Evolutionary conservation across 2,797 vertebrate species (phyloP), one percentile per base, ranked within the genome.

Genomic region (Chrysocyon brachyurus): DNA sequence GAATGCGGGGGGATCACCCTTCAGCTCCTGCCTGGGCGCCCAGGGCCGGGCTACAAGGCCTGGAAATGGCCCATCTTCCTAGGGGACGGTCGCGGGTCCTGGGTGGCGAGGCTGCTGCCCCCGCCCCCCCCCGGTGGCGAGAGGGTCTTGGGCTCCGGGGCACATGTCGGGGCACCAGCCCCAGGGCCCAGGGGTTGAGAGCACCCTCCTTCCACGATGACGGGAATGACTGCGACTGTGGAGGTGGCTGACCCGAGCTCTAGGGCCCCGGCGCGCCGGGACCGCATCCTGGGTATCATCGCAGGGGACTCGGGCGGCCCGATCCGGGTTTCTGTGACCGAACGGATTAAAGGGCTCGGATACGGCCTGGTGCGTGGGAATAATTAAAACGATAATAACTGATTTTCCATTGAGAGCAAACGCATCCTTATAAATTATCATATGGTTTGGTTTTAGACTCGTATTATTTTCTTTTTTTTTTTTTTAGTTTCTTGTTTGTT

Each of bases 181-280:
- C 40, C 40, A 46, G 40, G 40, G 49, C 0, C 1, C 10, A 8
- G 26, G 17, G 81, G 56, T 75, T 92, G 95, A 96, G 97, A 97
- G 72, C 83, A 92, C 63, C 81, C 56, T 96, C 77, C 90, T 95
- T 96, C 94, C 94, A 93, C 40, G 85, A 70, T 87, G 79, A 73
- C 10, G 2, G 49, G 92, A 61, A 88, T 36, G 19, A 93, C 95
- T 97, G 79, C 40, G 96, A 96, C 96, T 87, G 52, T n/a, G 68
- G 93, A 98, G 89, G 52, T 83, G 95, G 73, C 86, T 63, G 81
- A 61, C 57, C 28, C 79, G 96, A 97, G 86, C 96, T 96, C 91
- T 68, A 96, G 95, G 84, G 90, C 82, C 28, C 63, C n/a, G 77
- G 79, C 5, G 94, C 87, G 66, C 90, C 82, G 21, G 87, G 97